Base-by-base conservation (phyloP, 2,797 vertebrate genomes). In the Pangasius macronema region DNA sequence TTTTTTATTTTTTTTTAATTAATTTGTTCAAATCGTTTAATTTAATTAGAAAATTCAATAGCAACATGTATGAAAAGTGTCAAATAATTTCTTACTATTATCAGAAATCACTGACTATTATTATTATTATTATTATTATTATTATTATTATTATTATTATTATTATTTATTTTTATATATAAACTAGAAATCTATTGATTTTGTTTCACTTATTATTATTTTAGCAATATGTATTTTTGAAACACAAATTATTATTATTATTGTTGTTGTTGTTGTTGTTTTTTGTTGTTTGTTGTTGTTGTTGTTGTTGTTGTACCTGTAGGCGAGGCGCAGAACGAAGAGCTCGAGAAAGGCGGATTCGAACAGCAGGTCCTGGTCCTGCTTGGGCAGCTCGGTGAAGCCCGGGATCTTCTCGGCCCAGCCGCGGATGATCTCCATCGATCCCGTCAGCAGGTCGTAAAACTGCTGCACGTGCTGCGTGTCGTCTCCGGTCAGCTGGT, bases 391-490 rank as follows among this genome's bases (percentile, higher is more conserved):
- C 36, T 99, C 98, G 30, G 94, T 95, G 80, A 99, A 99, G 65
- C 97, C 97, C 0, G 99, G 99, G 75, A 99, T 99, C 93, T 99
- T 99, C 89, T 99, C 98, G 0, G 98, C 99, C 99, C 99, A 99
- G 10, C 98, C 97, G 85, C 98, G 96, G 94, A 99, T 99, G 94
- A 99, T 99, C 96, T 99, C 99, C 99, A 99, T 99, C 95, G 99
- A 99, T 93, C 98, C 98, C 88, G 98, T 99, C 91, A 99, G 93
- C 85, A 99, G 97, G 93, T 99, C 98, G 68, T 99, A 99, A 97
- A 99, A 99, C 94, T 99, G 99, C 95, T 99, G 99, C 95, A 99
- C 99, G 92, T 99, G 98, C 93, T 99, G 98, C 70, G 98, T 99
- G 96, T 99, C 98, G 89, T 99, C 98, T 89, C 98, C 98, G 92